Percentiles rank a stretch among this genome's conserved stretches.
phyloP scores from a whole-genome alignment of 2,113 vertebrate species.

The Pseudois nayaur region DNA sequence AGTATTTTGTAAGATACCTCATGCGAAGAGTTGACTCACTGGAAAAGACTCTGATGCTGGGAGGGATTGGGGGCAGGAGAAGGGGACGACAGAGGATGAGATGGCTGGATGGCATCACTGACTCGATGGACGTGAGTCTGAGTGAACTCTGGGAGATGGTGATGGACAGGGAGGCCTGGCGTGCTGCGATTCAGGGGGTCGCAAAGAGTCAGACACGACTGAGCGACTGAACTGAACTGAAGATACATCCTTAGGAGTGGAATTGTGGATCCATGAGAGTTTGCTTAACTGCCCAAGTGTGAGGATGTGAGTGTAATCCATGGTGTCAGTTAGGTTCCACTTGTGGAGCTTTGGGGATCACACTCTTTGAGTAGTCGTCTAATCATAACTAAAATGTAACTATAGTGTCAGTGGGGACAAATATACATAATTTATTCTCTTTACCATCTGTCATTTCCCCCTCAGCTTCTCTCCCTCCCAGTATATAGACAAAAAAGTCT shows the following conservation, averaged over 20 bases:
- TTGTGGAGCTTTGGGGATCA: neutral
- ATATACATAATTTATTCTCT: neutral
- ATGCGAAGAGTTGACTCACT: no score
- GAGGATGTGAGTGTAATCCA: neutral
- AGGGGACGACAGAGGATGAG: no score
- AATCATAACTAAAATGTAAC: neutral
- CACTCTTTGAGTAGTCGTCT: neutral
- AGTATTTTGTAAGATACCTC: neutral
- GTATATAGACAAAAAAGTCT: neutral
- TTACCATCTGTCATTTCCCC: neutral
- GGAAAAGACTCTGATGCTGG: no score
- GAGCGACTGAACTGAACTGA: no score
- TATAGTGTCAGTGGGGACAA: neutral
- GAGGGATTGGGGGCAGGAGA: no score
- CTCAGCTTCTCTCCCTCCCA: neutral
- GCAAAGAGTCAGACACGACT: no score
- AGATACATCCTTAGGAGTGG: neutral
- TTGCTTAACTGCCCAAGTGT: neutral
- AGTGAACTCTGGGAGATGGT: no score
- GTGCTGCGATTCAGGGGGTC: no score
- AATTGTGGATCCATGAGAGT: neutral
- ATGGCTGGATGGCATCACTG: no score
- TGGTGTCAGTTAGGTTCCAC: neutral
- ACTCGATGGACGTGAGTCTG: no score
- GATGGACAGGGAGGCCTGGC: no score